These are phyloP conservation scores for Pangasianodon gigas DNA, from an alignment of 2,113 vertebrate genomes.

Conservation along the genomic window DNA sequence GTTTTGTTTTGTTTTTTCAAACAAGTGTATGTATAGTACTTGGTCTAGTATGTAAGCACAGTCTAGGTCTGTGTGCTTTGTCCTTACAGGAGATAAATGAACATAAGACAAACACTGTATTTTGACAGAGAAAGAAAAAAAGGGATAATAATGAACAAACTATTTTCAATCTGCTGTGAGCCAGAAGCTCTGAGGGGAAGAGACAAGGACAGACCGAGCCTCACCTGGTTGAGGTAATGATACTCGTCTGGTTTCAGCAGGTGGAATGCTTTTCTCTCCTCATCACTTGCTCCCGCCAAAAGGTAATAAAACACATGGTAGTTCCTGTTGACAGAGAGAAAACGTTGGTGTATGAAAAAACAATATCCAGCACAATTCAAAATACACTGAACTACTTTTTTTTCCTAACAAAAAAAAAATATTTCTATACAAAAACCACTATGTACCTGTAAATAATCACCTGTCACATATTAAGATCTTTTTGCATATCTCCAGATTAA, in stretches of 20 bases:
- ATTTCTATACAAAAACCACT: background rate
- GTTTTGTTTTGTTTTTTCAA: background rate
- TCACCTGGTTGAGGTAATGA: conserved; percentile 96
- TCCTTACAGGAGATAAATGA: background rate
- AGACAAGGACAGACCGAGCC: conserved; percentile 25
- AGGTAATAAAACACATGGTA: conserved; percentile 99
- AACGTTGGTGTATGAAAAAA: background rate
- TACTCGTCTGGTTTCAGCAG: conserved; percentile 92
- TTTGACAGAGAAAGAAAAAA: background rate
- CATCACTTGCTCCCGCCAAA: conserved; percentile 90
- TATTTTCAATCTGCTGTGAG: background rate
- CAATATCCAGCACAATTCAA: background rate
- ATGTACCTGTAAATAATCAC: background rate
- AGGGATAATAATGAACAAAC: background rate
- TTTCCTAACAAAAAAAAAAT: too few species aligned
- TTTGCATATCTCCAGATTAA: background rate
- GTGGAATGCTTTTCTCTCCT: conserved; percentile 88
- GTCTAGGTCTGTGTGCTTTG: background rate
- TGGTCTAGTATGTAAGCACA: background rate
- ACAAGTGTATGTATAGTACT: background rate
- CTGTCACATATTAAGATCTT: background rate
- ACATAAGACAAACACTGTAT: background rate
- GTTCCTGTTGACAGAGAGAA: conserved; percentile 76
- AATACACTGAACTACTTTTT: background rate
- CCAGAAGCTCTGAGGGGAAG: background rate